These are phyloP conservation scores for Lordiphosa andalusiaca DNA, from an alignment of 2,888 invertebrate genomes.

Conservation along the genomic window DNA sequence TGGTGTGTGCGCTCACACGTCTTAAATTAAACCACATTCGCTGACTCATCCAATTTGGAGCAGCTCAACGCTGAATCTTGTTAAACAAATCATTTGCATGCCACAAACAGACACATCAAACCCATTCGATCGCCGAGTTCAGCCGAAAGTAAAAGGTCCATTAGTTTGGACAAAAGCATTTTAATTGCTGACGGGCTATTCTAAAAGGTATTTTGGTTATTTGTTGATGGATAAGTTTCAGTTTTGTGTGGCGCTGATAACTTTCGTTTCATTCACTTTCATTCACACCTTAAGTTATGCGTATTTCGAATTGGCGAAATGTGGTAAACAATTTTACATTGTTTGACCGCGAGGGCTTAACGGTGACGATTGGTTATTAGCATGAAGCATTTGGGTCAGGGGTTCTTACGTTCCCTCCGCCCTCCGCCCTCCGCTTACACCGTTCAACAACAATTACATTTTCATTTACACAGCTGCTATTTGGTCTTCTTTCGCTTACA, in stretches of 20 bases:
- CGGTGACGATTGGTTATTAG: slow-evolving; percentile 40
- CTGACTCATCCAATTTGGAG: slow-evolving; percentile 20
- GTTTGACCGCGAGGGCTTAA: slow-evolving; percentile 29
- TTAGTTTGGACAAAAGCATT: slow-evolving; percentile 60
- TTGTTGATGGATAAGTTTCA: slow-evolving; percentile 34
- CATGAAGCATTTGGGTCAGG: slow-evolving; percentile 26
- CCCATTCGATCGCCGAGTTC: slow-evolving; percentile 14
- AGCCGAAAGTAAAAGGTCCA: slow-evolving; percentile 60
- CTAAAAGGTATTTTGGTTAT: slow-evolving; percentile 43
- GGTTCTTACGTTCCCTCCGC: slow-evolving; percentile 9
- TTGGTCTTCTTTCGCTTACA: slow-evolving; percentile 19
- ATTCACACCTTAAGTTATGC: slow-evolving; percentile 53
- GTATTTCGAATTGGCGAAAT: slow-evolving; percentile 43
- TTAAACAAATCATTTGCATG: slow-evolving; percentile 48
- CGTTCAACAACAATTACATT: slow-evolving; percentile 13
- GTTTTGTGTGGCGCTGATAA: slow-evolving; percentile 44
- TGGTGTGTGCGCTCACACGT: slow-evolving; percentile 23
- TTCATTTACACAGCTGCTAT: slow-evolving; percentile 30
- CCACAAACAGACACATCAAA: slow-evolving; percentile 38
- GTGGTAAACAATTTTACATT: slow-evolving; percentile 35
- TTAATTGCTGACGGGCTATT: slow-evolving; percentile 58
- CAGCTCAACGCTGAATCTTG: slow-evolving; percentile 21
- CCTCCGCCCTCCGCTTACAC: neutral
- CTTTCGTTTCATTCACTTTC: slow-evolving; percentile 68
- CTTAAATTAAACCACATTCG: slow-evolving; percentile 15